Percentiles rank a stretch among this genome's conserved stretches.
Evolutionary conservation across 1,140 invertebrate genomes (phyloP).

Genomic region (Listronotus bonariensis): DNA sequence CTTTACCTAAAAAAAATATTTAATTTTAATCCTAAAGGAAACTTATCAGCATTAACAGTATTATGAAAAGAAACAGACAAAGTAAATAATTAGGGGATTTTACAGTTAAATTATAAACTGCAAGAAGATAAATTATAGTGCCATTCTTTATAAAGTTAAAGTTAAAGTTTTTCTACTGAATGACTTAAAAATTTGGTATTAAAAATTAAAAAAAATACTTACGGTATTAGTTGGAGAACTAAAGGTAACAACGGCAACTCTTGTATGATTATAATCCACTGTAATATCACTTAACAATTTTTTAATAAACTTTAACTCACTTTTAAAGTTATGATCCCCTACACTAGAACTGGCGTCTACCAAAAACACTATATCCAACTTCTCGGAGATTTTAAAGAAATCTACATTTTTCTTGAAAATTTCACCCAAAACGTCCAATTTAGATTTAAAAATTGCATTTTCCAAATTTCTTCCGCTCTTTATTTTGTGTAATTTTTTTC

Average conservation of each 20-base stretch:
- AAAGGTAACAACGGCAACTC: conserved; percentile 71
- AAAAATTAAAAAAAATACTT: conserved; percentile 42
- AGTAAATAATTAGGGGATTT: no score
- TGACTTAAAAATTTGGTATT: no score
- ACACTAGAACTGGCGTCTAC: conserved; percentile 73
- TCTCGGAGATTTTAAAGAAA: conserved; percentile 49
- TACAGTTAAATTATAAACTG: no score
- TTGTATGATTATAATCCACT: conserved; percentile 65
- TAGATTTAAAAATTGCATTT: conserved; percentile 66
- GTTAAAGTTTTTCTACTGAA: no score
- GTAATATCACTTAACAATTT: conserved; percentile 74
- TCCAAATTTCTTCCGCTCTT: conserved; percentile 37
- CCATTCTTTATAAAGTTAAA: no score
- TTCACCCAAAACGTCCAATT: conserved; percentile 62
- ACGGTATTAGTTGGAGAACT: conserved; percentile 64
- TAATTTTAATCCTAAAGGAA: no score
- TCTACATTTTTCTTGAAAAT: conserved; percentile 62
- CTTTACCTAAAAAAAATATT: conserved; percentile 55
- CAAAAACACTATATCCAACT: conserved; percentile 70
- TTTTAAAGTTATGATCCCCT: conserved; percentile 68
- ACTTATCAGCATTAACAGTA: no score
- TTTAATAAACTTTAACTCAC: conserved; percentile 72
- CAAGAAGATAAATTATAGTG: no score
- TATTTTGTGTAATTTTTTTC: conserved; percentile 45
- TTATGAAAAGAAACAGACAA: no score